Conservation (phyloP, 2,113 vertebrate genomes). For the Dolichallabes microphthalmus region DNA sequence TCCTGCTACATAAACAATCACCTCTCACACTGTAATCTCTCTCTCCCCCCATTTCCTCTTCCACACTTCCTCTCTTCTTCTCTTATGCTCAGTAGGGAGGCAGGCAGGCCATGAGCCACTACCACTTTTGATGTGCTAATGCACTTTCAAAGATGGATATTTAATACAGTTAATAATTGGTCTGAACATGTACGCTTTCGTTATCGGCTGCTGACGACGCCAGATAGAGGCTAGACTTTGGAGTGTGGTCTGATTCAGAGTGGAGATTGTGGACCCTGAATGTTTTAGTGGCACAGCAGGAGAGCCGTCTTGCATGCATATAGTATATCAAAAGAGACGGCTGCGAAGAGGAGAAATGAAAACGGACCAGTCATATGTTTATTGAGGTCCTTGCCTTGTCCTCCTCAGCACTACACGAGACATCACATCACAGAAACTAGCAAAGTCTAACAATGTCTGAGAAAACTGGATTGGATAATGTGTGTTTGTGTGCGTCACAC, state of each 20-base stretch:
- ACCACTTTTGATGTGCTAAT: conserved; percentile 75
- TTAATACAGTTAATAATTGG: conserved; percentile 77
- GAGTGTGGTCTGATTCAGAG: conserved; percentile 26
- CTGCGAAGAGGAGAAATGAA: conserved; percentile 26
- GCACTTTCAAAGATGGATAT: conserved; percentile 70
- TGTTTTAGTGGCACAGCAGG: conserved; percentile 27
- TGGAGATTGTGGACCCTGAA: conserved; percentile 39
- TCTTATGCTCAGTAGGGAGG: conserved; percentile 32
- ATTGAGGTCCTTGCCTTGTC: not conserved
- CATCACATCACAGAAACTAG: conserved; percentile 16
- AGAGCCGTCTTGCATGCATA: conserved; percentile 12
- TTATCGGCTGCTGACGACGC: conserved; percentile 69
- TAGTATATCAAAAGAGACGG: conserved; percentile 15
- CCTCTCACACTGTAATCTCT: not conserved
- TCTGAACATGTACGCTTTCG: conserved; percentile 71
- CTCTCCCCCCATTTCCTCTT: not conserved
- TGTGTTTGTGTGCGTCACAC: not conserved
- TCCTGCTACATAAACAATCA: not conserved
- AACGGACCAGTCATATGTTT: not conserved
- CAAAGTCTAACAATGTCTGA: not conserved
- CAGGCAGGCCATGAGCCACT: conserved; percentile 61
- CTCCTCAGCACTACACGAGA: not conserved
- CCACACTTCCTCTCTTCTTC: conserved; percentile 7
- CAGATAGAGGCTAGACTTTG: conserved; percentile 60
- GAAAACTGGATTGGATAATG: not conserved